phyloP scores from a whole-genome alignment of 2,888 invertebrate genomes.

The Synanthedon myopaeformis region DNA sequence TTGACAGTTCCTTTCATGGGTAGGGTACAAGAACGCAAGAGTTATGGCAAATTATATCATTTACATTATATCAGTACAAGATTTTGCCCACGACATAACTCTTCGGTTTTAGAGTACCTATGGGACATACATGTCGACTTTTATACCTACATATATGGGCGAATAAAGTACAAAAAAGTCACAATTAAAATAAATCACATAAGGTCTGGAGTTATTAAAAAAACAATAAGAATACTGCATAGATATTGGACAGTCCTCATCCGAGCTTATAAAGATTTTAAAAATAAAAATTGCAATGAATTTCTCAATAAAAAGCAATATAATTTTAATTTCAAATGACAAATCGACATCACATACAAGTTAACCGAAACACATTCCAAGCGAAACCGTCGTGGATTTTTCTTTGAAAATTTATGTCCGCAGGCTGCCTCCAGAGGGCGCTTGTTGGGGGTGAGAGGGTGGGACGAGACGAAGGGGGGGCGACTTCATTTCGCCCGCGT shows the following conservation, averaged over 20 bases:
- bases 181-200: no score
- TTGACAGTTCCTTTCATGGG: neutral
- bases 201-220: no score
- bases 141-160: no score
- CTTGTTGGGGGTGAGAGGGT: conserved; percentile 15
- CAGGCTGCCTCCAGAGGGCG: conserved; percentile 47
- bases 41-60: no score
- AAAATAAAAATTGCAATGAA: no score
- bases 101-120: neutral
- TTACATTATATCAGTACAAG: no score
- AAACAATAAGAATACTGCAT: no score
- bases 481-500: conserved; percentile 80
- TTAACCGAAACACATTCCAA: conserved; percentile 42
- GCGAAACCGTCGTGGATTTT: conserved; percentile 64
- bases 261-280: no score
- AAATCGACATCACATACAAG: neutral
- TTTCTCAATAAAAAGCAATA: neutral
- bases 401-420: conserved; percentile 65
- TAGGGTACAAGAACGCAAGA: neutral
- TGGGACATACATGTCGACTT: no score
- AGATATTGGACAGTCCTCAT: no score
- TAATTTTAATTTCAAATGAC: neutral
- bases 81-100: neutral
- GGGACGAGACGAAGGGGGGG: conserved; percentile 30
- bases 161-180: no score